Base-by-base conservation (phyloP, 2,888 invertebrate genomes). In the Limnephilus marmoratus region DNA sequence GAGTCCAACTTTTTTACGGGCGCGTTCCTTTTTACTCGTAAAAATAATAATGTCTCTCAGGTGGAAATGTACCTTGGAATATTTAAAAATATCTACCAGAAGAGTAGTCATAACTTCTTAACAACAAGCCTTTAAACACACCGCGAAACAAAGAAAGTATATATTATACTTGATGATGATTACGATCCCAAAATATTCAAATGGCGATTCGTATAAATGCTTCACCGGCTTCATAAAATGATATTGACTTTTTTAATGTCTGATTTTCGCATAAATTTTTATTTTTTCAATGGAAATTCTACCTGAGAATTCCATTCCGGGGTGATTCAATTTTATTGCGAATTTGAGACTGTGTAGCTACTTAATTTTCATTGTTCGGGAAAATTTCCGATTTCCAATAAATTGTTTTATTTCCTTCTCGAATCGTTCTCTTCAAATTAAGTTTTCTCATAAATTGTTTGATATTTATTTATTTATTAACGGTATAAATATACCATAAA, bases 11-110 rank as follows among this genome's bases (percentile, higher is more conserved):
- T 88, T 87, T 68, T 88, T 88, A 24, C 68, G 18, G 29, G 34
- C 31, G 18, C 37, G 13, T 24, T 88, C 68, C 34, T 37, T 13
- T 80, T 88, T 88, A 29, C 88, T 88, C 88, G 68, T 88, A 88
- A 88, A 88, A 88, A 88, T 88, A 88, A 31, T 88, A 88, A 68
- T 68, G 68, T 18, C 88, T 80, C 88, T 68, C 68, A 68, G 88
- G 88, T 88, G 88, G 45, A 45, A 45, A 45, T 0, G 34, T 88
- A 34, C 13, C n/a, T 49, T 9, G 34, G 37, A 68, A 88, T 88
- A 12, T 88, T 68, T 68, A 31, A 37, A 88, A 88, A 53, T 80
- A 80, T 53, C 88, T 37, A 68, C 31, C 18, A 88, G 53, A 68
- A 13, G 31, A 29, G 5, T 7, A 18, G 68, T 88, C 88, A n/a